These are phyloP conservation scores for Adelges cooleyi DNA, from an alignment of 1,140 invertebrate genomes.

Conservation along the genomic window DNA sequence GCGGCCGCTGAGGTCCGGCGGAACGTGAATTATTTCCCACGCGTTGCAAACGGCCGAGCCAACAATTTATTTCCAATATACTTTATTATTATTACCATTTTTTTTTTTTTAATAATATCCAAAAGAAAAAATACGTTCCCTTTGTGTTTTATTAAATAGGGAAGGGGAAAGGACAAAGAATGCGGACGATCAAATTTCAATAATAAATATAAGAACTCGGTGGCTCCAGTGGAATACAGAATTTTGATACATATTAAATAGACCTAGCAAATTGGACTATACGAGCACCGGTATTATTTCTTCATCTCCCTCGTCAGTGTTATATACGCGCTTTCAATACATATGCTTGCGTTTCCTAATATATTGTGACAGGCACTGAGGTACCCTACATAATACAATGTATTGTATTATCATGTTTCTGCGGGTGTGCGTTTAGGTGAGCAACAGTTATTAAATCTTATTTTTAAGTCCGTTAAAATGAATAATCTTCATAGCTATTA, in stretches of 20 bases:
- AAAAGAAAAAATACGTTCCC: background rate
- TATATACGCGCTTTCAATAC: too few relatives aligned
- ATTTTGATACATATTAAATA: slow-evolving; percentile 1
- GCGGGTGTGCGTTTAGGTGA: too few relatives aligned
- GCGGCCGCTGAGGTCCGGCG: background rate
- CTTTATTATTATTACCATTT: background rate
- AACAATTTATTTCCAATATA: background rate
- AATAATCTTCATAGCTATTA: too few relatives aligned
- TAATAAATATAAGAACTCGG: background rate
- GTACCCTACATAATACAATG: too few relatives aligned
- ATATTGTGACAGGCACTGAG: too few relatives aligned
- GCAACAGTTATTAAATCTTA: too few relatives aligned
- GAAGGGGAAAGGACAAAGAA: background rate
- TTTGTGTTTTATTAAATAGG: slow-evolving; percentile 3
- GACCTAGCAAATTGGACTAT: background rate
- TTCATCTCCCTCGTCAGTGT: too few relatives aligned
- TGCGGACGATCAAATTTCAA: background rate
- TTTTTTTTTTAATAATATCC: background rate
- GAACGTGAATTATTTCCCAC: background rate
- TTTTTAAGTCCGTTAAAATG: too few relatives aligned
- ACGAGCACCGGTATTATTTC: too few relatives aligned
- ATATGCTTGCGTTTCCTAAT: too few relatives aligned
- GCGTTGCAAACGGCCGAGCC: background rate
- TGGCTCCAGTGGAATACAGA: background rate
- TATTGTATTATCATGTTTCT: too few relatives aligned